These are phyloP conservation scores for Opisthocomus hoazin DNA, from an alignment of 2,113 vertebrate species.

Conservation along the genomic window DNA sequence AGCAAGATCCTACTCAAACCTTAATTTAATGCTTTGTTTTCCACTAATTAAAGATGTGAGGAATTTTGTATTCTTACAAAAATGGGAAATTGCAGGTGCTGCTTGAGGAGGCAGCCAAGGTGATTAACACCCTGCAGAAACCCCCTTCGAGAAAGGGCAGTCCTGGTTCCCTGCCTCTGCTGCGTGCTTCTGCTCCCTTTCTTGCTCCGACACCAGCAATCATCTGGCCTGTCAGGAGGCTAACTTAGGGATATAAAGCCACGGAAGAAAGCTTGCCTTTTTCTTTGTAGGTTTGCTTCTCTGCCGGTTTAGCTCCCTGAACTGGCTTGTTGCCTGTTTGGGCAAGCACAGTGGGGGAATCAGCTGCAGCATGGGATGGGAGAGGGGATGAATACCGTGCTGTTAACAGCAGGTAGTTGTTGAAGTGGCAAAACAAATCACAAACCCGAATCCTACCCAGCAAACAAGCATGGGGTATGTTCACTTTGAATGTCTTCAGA, in stretches of 20 bases:
- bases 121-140: neutral
- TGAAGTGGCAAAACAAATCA: neutral
- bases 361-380: neutral
- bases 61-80: neutral
- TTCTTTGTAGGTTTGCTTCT: neutral
- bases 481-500: neutral
- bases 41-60: neutral
- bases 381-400: neutral
- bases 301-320: neutral
- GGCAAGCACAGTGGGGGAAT: neutral
- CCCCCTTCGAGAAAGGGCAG: neutral
- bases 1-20: neutral
- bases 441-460: neutral
- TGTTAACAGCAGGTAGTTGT: fast-evolving
- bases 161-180: neutral
- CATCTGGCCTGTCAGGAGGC: neutral
- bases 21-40: neutral
- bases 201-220: neutral
- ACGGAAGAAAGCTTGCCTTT: neutral
- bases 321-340: neutral
- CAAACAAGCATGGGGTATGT: fast-evolving
- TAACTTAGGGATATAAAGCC: neutral
- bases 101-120: neutral
- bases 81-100: neutral
- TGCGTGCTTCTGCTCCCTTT: neutral